phyloP scores from a whole-genome alignment of 2,888 invertebrate genomes.

The Leuctra nigra region DNA sequence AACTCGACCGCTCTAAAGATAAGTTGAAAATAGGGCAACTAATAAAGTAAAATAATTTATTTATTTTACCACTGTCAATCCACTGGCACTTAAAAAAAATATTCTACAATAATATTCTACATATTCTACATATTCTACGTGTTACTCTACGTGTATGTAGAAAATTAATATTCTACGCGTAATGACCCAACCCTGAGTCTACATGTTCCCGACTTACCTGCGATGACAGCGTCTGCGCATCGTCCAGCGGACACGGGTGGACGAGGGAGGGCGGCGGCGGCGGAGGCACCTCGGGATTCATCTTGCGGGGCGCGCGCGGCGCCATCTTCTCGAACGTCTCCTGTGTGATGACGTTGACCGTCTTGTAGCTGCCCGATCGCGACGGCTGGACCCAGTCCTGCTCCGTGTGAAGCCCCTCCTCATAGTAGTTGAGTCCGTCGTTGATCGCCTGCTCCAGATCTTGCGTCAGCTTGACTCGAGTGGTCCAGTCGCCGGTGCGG shows the following conservation, averaged over 20 bases:
- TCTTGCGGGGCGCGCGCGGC: slow-evolving; percentile 56
- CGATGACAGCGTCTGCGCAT: slow-evolving; percentile 31
- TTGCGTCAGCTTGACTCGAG: slow-evolving; percentile 89
- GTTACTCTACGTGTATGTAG: too few species aligned
- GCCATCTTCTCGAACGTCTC: slow-evolving; percentile 79
- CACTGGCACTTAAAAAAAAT: too few species aligned
- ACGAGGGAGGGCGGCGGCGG: slow-evolving; percentile 62
- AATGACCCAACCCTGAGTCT: too few species aligned
- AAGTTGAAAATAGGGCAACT: background rate
- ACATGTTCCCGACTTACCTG: too few species aligned
- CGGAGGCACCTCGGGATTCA: slow-evolving; percentile 71
- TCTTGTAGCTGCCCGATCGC: slow-evolving; percentile 61
- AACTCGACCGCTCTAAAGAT: too few species aligned
- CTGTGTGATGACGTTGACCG: slow-evolving; percentile 81
- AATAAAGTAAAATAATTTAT: too few species aligned
- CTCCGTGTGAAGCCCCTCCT: slow-evolving; percentile 85
- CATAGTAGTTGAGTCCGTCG: slow-evolving; percentile 93
- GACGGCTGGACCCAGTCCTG: slow-evolving; percentile 43
- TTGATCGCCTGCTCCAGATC: slow-evolving; percentile 93
- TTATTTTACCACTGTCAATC: too few species aligned
- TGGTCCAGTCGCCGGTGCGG: slow-evolving; percentile 82
- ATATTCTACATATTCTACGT: too few species aligned
- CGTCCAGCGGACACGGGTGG: slow-evolving; percentile 33
- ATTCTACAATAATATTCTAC: too few species aligned
- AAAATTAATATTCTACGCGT: too few species aligned